phyloP scores from a whole-genome alignment of 2,113 vertebrate genomes.

The Cardinalis cardinalis region DNA sequence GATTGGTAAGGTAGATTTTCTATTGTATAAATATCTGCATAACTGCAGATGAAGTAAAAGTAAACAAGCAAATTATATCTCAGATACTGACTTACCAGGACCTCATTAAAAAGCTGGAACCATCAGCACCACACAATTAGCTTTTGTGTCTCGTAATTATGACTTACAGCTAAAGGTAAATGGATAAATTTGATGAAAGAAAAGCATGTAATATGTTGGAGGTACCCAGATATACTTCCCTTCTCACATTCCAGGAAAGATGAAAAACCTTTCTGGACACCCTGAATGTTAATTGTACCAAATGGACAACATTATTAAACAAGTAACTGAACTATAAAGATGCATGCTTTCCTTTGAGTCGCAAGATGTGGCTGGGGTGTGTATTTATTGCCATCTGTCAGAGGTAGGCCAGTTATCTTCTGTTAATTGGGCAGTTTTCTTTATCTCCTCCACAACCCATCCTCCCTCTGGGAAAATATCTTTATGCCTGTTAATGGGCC shows the following conservation, averaged over 20 bases:
- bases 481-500: no score
- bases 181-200: not conserved
- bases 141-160: not conserved
- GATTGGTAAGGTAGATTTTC: not conserved
- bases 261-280: not conserved
- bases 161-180: not conserved
- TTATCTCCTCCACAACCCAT: no score
- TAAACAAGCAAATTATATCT: not conserved
- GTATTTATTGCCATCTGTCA: no score
- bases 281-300: not conserved
- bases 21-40: not conserved
- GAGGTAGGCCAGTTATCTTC: no score
- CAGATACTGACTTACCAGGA: not conserved
- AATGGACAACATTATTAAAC: not conserved
- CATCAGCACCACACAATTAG: not conserved
- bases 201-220: not conserved
- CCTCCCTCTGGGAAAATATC: no score
- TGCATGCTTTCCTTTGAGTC: not conserved
- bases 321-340: not conserved
- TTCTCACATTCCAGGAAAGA: not conserved
- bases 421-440: no score
- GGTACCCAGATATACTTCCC: not conserved
- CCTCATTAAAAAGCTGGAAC: not conserved
- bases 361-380: no score
- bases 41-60: not conserved